Evolutionary conservation across 1,140 invertebrate species (phyloP).

Genomic region (Andricus grossulariae): DNA sequence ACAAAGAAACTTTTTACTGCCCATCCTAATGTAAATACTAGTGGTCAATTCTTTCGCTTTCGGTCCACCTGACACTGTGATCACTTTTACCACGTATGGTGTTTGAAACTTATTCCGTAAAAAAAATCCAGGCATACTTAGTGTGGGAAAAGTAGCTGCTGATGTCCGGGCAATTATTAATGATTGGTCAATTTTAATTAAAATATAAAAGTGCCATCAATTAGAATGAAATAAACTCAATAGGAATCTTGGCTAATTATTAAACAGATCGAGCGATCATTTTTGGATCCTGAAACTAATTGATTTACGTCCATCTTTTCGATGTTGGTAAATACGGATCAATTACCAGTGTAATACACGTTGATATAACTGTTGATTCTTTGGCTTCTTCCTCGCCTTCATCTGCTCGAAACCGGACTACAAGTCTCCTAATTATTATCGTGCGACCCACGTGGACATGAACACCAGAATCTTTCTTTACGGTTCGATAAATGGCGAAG

Average conservation of each 20-base stretch:
- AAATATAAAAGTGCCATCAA: not conserved
- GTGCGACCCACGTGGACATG: slow-evolving; percentile 53
- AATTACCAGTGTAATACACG: slow-evolving; percentile 2
- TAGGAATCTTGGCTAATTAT: not conserved
- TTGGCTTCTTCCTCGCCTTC: slow-evolving; percentile 6
- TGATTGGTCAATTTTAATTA: no score
- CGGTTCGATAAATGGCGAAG: slow-evolving; percentile 55
- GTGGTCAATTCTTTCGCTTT: no score
- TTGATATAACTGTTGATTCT: slow-evolving; percentile 28
- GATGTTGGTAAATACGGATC: slow-evolving; percentile 21
- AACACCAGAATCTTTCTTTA: slow-evolving; percentile 48
- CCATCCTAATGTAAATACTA: no score
- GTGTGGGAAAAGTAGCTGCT: no score
- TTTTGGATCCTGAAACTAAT: not conserved
- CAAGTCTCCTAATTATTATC: slow-evolving; percentile 51
- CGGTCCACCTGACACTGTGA: no score
- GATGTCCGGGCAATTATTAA: no score
- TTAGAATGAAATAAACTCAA: not conserved
- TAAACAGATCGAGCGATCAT: not conserved
- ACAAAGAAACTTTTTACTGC: no score
- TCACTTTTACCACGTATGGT: no score
- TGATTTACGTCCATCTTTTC: slow-evolving; percentile 3
- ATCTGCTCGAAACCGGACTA: slow-evolving; percentile 37
- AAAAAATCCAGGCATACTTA: no score
- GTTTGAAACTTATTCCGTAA: no score